Conservation (phyloP, 1,140 invertebrate genomes). For the Polypedilum pembai region DNA sequence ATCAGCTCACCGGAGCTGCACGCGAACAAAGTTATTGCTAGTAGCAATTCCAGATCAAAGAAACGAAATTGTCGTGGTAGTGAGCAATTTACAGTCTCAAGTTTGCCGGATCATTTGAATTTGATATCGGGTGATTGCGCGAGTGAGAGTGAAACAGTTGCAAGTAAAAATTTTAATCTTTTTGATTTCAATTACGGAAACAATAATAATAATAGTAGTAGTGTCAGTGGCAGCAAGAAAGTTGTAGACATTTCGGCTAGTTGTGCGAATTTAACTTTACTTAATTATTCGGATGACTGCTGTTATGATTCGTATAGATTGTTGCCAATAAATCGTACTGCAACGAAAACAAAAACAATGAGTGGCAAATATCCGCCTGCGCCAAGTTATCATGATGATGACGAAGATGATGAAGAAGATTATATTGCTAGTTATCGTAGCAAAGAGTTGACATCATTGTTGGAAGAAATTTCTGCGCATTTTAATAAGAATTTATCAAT, state of each 20-base stretch:
- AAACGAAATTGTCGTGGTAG: neutral
- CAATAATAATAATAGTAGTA: neutral
- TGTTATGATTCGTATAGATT: neutral
- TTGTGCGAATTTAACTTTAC: slow-evolving; percentile 39
- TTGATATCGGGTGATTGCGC: slow-evolving; percentile 39
- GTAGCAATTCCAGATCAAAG: slow-evolving; percentile 15
- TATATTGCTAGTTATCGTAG: slow-evolving; percentile 8
- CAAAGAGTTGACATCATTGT: slow-evolving; percentile 34
- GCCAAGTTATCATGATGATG: neutral
- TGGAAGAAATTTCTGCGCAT: slow-evolving; percentile 43
- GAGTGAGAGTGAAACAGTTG: neutral
- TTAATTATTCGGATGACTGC: slow-evolving; percentile 36
- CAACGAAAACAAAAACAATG: slow-evolving; percentile 21
- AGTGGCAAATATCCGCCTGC: neutral
- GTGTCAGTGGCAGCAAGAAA: neutral
- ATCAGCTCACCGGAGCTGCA: slow-evolving; percentile 23
- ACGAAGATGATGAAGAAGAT: neutral
- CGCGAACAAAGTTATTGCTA: neutral
- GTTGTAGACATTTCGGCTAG: slow-evolving; percentile 37
- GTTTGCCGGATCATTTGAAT: slow-evolving; percentile 50
- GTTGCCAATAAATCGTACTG: neutral
- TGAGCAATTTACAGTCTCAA: slow-evolving; percentile 39
- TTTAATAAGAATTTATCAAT: slow-evolving; percentile 50
- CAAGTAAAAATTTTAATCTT: slow-evolving; percentile 29
- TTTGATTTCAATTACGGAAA: slow-evolving; percentile 22